Percentiles rank a stretch among this genome's conserved stretches.
These are phyloP conservation scores for Torymus auratus DNA, from an alignment of 2,888 invertebrate species.

Conservation along the genomic window DNA sequence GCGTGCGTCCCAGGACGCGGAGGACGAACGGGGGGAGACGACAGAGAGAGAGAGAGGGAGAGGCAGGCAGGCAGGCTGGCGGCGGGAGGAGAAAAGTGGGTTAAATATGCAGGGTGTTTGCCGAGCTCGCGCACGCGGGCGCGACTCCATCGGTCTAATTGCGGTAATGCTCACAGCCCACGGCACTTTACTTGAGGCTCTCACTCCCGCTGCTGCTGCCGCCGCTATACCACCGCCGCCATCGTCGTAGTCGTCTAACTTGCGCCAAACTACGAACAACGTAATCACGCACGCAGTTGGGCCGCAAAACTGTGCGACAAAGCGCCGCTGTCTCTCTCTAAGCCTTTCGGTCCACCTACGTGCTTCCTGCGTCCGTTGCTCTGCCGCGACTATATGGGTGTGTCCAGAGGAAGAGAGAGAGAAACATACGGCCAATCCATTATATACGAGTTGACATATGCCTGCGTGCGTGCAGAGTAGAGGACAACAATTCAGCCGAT, in stretches of 20 bases:
- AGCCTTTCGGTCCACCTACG: slow-evolving; percentile 11
- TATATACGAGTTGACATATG: background rate
- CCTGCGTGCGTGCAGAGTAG: background rate
- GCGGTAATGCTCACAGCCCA: slow-evolving; percentile 70
- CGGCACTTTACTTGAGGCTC: slow-evolving; percentile 61
- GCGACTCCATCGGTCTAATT: slow-evolving; percentile 69
- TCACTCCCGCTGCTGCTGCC: background rate
- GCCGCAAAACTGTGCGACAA: slow-evolving; percentile 18
- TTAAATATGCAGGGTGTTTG: slow-evolving; percentile 72
- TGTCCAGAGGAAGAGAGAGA: background rate
- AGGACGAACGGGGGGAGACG: slow-evolving; percentile 54
- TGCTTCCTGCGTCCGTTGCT: background rate
- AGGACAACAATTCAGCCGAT: slow-evolving; percentile 51
- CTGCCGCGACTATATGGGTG: background rate
- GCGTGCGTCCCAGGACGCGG: slow-evolving; percentile 47
- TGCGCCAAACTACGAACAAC: slow-evolving; percentile 60
- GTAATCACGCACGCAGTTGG: slow-evolving; percentile 59
- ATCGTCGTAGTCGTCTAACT: slow-evolving; percentile 28
- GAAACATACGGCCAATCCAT: background rate
- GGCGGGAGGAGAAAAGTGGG: slow-evolving; percentile 63
- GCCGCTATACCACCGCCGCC: slow-evolving; percentile 32
- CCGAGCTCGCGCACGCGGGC: slow-evolving; percentile 58
- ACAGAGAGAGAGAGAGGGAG: background rate
- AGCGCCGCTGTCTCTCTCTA: slow-evolving; percentile 7
- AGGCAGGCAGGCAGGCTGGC: background rate